Percentiles rank a stretch among this genome's conserved stretches.
These are phyloP conservation scores for Rhabdomys pumilio DNA, from an alignment of 2,797 vertebrate genomes.

Conservation along the genomic window DNA sequence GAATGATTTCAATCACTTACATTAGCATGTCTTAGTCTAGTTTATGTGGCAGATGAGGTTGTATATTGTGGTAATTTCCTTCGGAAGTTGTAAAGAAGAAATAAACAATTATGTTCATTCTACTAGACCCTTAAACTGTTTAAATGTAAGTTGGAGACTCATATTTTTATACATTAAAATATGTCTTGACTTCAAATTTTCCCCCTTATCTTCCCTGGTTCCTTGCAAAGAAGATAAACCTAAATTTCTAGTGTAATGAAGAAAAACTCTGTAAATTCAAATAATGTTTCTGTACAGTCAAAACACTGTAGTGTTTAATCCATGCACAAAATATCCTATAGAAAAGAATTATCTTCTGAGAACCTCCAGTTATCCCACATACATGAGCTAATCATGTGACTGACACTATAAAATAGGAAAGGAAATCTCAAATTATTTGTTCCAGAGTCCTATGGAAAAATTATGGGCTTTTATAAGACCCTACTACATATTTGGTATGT, in stretches of 20 bases:
- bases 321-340: background rate
- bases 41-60: constrained; percentile 71
- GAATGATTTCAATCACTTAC: constrained; percentile 78
- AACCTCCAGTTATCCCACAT: background rate
- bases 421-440: constrained; percentile 11
- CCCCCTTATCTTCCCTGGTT: background rate
- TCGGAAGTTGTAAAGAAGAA: constrained; percentile 69
- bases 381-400: background rate
- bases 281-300: background rate
- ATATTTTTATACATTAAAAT: background rate
- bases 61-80: constrained; percentile 64
- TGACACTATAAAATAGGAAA: background rate
- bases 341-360: background rate
- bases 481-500: background rate
- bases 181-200: constrained; percentile 51
- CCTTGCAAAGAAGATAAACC: background rate
- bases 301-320: background rate
- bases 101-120: constrained; percentile 60
- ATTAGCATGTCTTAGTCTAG: constrained; percentile 53
- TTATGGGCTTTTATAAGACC: background rate
- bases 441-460: background rate
- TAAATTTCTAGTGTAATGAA: background rate
- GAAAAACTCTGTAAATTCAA: constrained; percentile 34
- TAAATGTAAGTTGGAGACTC: constrained; percentile 53
- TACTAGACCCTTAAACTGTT: constrained; percentile 48